A percentile compares a stretch with the other conserved stretches of the same genome.
These are phyloP conservation scores for Zaprionus lineosus DNA, from an alignment of 2,888 invertebrate species.

Conservation along the genomic window DNA sequence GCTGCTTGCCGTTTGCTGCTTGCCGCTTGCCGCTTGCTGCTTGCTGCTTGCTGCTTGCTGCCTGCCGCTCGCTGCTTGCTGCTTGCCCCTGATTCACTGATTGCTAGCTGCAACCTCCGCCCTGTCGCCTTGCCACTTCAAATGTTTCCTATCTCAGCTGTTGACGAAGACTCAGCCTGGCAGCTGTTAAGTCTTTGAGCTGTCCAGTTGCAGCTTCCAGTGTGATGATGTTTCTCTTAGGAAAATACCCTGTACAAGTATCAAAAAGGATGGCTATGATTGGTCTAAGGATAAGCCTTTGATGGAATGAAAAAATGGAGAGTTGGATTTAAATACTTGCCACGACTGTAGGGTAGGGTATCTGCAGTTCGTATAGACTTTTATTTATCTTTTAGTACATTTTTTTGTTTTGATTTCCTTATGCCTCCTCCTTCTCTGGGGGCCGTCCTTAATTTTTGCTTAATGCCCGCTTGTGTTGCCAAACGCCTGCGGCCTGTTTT, in stretches of 20 bases:
- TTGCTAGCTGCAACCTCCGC: not conserved
- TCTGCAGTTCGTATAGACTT: too few species aligned
- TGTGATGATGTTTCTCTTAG: not conserved
- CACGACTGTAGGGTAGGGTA: not conserved
- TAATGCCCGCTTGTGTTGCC: slow-evolving; percentile 52
- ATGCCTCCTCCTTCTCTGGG: slow-evolving; percentile 13
- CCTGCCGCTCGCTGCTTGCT: not conserved
- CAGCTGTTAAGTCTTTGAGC: slow-evolving; percentile 58
- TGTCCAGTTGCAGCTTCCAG: slow-evolving; percentile 12
- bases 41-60: not conserved
- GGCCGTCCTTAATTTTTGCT: slow-evolving; percentile 56
- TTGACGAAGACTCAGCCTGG: slow-evolving; percentile 54
- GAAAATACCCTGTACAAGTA: not conserved
- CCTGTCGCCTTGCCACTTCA: slow-evolving; percentile 51
- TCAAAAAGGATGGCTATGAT: too few species aligned
- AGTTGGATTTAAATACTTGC: not conserved
- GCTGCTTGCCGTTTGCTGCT: not conserved
- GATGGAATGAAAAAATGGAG: too few species aligned
- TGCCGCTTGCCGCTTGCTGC: not conserved
- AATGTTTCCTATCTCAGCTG: slow-evolving; percentile 65
- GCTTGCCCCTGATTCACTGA: too few species aligned
- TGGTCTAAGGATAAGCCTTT: too few species aligned
- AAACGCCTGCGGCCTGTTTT: slow-evolving; percentile 63
- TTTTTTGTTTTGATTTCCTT: slow-evolving; percentile 15
- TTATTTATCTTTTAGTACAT: slow-evolving; percentile 6